These are phyloP conservation scores for Sepiola atlantica DNA, from an alignment of 2,888 invertebrate genomes.

Conservation along the genomic window DNA sequence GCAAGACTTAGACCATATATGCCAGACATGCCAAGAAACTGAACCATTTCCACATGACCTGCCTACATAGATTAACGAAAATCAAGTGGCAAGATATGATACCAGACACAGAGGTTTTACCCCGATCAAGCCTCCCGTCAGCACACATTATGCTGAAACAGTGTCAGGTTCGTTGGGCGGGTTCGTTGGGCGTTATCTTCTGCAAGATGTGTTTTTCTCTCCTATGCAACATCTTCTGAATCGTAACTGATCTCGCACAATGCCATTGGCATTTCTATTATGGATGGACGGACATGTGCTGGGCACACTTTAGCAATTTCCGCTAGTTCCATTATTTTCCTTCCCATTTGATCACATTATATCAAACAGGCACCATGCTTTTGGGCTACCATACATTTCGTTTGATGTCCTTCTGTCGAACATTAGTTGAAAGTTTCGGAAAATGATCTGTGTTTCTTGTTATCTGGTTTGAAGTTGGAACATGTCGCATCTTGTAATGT, in stretches of 20 bases:
- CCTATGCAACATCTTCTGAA: neutral
- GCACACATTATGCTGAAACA: too few relatives aligned
- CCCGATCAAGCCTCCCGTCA: too few relatives aligned
- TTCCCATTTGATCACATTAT: neutral
- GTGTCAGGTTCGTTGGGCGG: too few relatives aligned
- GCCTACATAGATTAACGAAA: too few relatives aligned
- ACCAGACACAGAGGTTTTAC: too few relatives aligned
- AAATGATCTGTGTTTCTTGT: neutral
- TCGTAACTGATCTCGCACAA: neutral
- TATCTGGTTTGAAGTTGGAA: neutral
- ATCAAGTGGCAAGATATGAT: too few relatives aligned
- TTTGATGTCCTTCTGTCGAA: neutral
- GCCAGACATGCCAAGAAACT: too few relatives aligned
- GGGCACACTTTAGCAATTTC: neutral
- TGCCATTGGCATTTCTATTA: neutral
- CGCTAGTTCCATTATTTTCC: neutral
- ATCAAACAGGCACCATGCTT: neutral
- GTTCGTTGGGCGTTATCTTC: too few relatives aligned
- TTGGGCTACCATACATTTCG: neutral
- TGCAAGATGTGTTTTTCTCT: neutral
- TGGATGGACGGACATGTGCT: neutral
- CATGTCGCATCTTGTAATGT: neutral
- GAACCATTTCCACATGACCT: too few relatives aligned
- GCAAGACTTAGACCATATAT: too few relatives aligned
- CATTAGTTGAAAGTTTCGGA: neutral